A percentile compares a stretch with the other conserved stretches of the same genome.
phyloP scores from a whole-genome alignment of 2,797 vertebrate genomes.

The Amniataba percoides region DNA sequence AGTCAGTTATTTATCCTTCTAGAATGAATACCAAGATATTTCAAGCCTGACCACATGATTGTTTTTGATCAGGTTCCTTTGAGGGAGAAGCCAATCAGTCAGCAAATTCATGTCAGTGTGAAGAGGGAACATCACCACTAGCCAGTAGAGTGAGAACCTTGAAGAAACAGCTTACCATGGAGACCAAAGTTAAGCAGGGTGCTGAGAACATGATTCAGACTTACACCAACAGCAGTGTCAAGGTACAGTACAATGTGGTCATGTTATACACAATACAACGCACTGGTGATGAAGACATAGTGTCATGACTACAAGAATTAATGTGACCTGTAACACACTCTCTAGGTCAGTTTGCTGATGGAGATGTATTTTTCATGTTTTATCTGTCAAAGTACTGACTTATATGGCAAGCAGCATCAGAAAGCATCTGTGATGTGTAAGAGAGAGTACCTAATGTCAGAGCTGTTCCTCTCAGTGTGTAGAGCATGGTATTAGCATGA shows the following conservation, averaged over 20 bases:
- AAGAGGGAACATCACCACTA: constrained; percentile 84
- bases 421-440: background rate
- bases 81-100: constrained; percentile 78
- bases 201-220: constrained; percentile 96
- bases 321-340: background rate
- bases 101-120: constrained; percentile 84
- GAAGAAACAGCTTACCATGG: constrained; percentile 93
- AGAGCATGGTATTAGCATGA: background rate
- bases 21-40: background rate
- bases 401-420: background rate
- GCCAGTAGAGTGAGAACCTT: constrained; percentile 87
- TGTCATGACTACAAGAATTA: too few relatives aligned
- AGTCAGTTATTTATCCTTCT: background rate
- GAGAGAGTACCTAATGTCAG: background rate
- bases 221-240: constrained; percentile 86
- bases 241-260: constrained; percentile 79
- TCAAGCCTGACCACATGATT: background rate
- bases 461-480: background rate
- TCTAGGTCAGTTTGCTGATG: background rate
- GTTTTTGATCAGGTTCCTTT: constrained; percentile 21
- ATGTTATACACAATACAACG: background rate
- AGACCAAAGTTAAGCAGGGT: constrained; percentile 95
- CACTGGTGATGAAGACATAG: background rate
- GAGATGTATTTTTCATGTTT: background rate
- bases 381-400: background rate